These are phyloP conservation scores for Ametastegia equiseti DNA, from an alignment of 2,888 invertebrate genomes.

Conservation along the genomic window DNA sequence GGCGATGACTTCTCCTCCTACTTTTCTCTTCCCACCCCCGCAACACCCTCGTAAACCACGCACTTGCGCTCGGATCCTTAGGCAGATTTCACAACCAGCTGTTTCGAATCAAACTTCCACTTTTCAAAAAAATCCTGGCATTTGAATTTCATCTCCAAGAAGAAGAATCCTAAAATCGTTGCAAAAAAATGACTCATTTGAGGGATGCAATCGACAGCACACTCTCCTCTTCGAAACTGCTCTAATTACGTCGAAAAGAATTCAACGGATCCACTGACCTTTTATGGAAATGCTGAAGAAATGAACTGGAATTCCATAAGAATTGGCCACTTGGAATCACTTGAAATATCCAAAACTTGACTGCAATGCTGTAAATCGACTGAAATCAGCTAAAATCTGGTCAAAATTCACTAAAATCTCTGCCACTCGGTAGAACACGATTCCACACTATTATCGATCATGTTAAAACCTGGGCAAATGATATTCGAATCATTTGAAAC, in stretches of 20 bases:
- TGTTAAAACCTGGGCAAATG: background rate
- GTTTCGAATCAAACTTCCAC: background rate
- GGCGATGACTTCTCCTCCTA: slow-evolving; percentile 3
- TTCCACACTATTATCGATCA: background rate
- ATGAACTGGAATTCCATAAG: no score
- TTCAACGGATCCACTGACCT: no score
- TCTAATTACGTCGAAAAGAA: no score
- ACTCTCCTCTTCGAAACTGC: no score
- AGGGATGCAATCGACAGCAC: no score
- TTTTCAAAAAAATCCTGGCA: background rate
- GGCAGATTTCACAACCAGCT: slow-evolving; percentile 47
- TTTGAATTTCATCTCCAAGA: no score
- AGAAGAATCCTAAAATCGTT: background rate
- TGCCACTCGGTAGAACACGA: background rate
- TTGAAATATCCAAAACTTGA: background rate
- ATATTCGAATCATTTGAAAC: background rate
- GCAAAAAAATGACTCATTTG: no score
- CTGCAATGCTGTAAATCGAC: background rate
- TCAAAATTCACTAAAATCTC: background rate
- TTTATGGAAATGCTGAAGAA: no score
- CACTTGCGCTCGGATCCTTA: slow-evolving; percentile 37
- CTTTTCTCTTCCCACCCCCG: slow-evolving; percentile 1
- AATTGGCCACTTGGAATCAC: background rate
- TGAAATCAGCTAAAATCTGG: no score
- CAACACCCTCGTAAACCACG: slow-evolving; percentile 40